Evolutionary conservation across 2,888 invertebrate species (phyloP), one percentile per base, ranked within the genome.

Genomic region (Microctonus hyperodae): DNA sequence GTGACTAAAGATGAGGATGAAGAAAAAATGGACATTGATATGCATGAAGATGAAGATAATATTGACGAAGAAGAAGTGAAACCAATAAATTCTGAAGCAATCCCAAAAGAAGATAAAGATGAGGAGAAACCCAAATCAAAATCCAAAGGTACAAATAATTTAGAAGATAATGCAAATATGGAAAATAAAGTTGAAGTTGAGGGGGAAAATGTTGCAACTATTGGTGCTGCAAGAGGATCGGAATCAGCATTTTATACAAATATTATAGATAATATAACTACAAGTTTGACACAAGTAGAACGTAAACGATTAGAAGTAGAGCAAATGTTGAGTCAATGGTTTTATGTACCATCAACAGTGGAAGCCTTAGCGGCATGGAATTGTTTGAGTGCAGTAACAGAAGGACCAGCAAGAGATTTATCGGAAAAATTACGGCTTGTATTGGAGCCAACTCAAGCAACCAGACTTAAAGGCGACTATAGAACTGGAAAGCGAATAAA

Each of bases 401-500:
- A 87, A 76, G 73, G 86, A 74, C 81, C 95, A 69, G 92, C 96
- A 0, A 90, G 93, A 64, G 93, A 95, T 74, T 87, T 99, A 37
- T 96, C 97, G 73, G 98, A 99, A 83, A 93, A 97, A 75, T 86
- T 99, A 69, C 87, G 99, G 55, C 88, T 99, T 0, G 94, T 99
- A 53, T 85, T 99, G 44, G 98, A 99, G 82, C 99, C 99, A 0
- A 97, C 97, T 0, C 93, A 95, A 76, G 93, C 97, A 0, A 93
- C 97, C 0, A 89, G 96, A 71, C 86, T 97, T 35, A 94, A 90
- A 85, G 99, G 99, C 22, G 99, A 99, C 85, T 99, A 95, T 84
- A 89, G 97, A 61, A 98, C 97, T 0, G 99, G 99, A 0, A 93
- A 96, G 69, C 89, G 99, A 7, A 93, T 99, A 61, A 99, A 99